Evolutionary conservation across 2,113 vertebrate genomes (phyloP).

Genomic region (Clarias batrachus): DNA sequence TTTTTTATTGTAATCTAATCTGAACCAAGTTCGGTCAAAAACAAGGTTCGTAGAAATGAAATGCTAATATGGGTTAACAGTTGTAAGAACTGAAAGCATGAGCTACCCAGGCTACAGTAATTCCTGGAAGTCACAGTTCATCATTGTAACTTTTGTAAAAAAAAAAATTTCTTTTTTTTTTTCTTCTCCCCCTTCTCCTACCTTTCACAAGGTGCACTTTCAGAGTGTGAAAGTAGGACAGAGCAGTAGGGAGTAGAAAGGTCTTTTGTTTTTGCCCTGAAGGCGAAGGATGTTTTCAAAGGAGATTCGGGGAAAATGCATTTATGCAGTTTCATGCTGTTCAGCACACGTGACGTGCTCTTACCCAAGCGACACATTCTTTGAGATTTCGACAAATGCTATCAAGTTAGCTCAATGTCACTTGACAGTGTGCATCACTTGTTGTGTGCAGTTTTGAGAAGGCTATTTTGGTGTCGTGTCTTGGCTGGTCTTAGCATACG

Average conservation of each 20-base stretch:
- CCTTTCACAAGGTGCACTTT: slow-evolving; percentile 14
- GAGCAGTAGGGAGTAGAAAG: slow-evolving; percentile 13
- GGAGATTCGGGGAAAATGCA: not conserved
- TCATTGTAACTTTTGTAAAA: not conserved
- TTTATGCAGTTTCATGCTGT: not conserved
- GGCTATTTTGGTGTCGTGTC: too few species aligned
- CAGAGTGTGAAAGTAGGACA: slow-evolving; percentile 8
- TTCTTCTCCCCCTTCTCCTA: not conserved
- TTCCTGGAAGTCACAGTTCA: not conserved
- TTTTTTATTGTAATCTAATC: not conserved
- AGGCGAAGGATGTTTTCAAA: not conserved
- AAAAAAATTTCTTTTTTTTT: not conserved
- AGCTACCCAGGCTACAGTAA: not conserved
- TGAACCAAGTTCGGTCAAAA: not conserved
- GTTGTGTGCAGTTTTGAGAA: not conserved
- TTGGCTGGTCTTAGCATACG: not conserved
- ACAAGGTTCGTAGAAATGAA: not conserved
- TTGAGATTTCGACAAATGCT: not conserved
- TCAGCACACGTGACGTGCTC: not conserved
- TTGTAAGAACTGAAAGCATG: not conserved
- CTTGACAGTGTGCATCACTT: not conserved
- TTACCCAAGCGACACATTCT: not conserved
- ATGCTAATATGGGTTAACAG: not conserved
- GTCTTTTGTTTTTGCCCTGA: not conserved
- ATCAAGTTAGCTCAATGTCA: not conserved